Base-by-base conservation (phyloP, 2,113 vertebrate genomes). In the Equus quagga region DNA sequence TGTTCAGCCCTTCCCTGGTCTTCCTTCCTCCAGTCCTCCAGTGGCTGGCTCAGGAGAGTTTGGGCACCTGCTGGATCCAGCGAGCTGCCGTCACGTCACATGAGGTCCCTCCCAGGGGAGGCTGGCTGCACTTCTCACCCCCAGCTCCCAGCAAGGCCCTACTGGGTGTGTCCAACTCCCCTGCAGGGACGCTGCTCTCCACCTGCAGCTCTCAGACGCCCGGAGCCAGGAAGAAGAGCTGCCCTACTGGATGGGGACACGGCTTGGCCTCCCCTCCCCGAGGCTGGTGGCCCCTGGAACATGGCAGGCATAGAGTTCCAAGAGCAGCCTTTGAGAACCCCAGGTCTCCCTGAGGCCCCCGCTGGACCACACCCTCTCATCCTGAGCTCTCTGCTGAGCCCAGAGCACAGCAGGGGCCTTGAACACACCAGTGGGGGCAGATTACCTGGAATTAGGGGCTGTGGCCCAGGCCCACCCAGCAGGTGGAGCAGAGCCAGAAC, bases 351-450 rank as follows among this genome's bases (percentile, higher is more conserved):
- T 2, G 69, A 36, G 10, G 67, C 67, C 19, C 67, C 4, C 3
- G 19, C 69, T 12, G n/a, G 58, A 60, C 58, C 8, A 21, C 9
- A 9, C 21, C 21, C 1, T 36, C 67, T 70, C 67, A 21, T 21
- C 67, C 67, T n/a, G 33, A 70, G 67, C 67, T 36, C 1, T 1
- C 1, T 70, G 67, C 19, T 19, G 19, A 69, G 67, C 67, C 67
- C 7, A 3, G 8, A 33, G 9, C 67, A 36, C 1, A 14, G 3
- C 8, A 17, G 65, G 69, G 1, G 8, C 69, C 18, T 9, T 8
- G n/a, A 11, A 70, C 18, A 4, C 69, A 21, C 19, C 9, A 9
- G 69, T 23, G 69, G 69, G 9, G n/a, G 31, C 8, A 4, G 69
- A 4, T 19, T 41, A 21, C 8, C 69, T 41, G 69, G 18, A 41